Evolutionary conservation across 30 jellyfish, hydroid and myxozoan genomes (phyloP), one percentile per base, ranked within the genome.

Genomic region (Turritopsis dohrnii): DNA sequence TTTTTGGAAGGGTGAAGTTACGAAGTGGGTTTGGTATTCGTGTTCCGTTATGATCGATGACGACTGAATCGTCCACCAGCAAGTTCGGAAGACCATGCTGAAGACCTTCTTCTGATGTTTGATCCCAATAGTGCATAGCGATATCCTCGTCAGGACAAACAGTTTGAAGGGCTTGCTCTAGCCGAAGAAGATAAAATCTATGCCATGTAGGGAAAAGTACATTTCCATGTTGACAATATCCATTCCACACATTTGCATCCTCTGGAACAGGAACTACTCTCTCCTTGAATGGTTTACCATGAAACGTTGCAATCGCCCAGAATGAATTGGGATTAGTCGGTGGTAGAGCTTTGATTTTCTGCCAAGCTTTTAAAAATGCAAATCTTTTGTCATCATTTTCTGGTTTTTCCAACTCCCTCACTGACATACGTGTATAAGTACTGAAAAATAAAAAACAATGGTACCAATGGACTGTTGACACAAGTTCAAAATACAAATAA

Each of bases 191-290:
- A 26, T 83, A 83, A 66, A 41, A 72, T 52, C 90, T 85, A 71
- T 83, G 90, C 86, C 90, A 83, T 21, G 79, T 17, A 26, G 79
- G 90, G 25, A 83, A 83, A 17, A 83, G 79, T 4, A 83, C 90
- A 29, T 83, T 72, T 21, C 29, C 83, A 54, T 83, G 90, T 65
- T 83, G 90, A 65, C 90, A 83, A 22, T 8, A 83, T 0, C 90
- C 90, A 83, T 76, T 76, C 90, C 90, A 83, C 18, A 19, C 18
- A 16, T 16, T 29, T 0, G 19, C 72, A 8, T 16, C 90, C 28
- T 8, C 24, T 17, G 86, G 20, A 4, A 23, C 74, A 65, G 72
- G 21, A 19, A 24, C 84, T 53, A 65, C 54, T 76, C 88, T 77
- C 7, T 4, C 77, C 60, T 71, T 74, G 25, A 83, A 83, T 16